Evolutionary conservation across 2,888 invertebrate species (phyloP), one percentile per base, ranked within the genome.

Genomic region (Meiosimyza platycephala): DNA sequence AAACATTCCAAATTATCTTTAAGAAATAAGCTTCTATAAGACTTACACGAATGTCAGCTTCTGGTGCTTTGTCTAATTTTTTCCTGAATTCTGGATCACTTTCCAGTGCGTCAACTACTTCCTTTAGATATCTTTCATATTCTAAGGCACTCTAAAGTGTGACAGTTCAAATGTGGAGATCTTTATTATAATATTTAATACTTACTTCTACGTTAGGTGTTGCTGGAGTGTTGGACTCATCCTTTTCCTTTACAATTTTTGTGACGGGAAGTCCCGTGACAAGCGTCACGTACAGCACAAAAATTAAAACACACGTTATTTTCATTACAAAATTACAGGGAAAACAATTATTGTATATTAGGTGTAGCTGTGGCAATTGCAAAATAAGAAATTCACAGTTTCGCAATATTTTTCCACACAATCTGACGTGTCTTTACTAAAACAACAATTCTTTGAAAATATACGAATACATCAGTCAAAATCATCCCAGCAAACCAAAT

Each of bases 41-140:
- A 79, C 79, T 79, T 88, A 95, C 95, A 84, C 93, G 90, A 77
- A 98, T 95, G 83, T 98, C 95, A 1, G 91, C 91, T 83, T 94
- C 93, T 47, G 93, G 90, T 1, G 95, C 95, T 78, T 93, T 93
- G 83, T 95, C 93, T 59, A 97, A 85, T 81, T 95, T 94, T 74
- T 92, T 90, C 52, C 93, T 90, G 82, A 97, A 97, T 11, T 93
- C 92, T 1, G 92, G 91, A 88, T 98, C 98, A 78, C 93, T 94
- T 88, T 98, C 98, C 40, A 98, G 86, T 0, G 94, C 92, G 81
- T 94, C 92, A 0, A 98, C 95, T 0, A 98, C 95, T 88, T 98
- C 96, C 78, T 93, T 92, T 59, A 98, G 88, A 84, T 98, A 98
- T 59, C 95, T 89, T 78, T 95, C 93, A 88, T 98, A 98, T 71